Conservation (phyloP, 2,888 invertebrate genomes). For the Athalia rosae region DNA sequence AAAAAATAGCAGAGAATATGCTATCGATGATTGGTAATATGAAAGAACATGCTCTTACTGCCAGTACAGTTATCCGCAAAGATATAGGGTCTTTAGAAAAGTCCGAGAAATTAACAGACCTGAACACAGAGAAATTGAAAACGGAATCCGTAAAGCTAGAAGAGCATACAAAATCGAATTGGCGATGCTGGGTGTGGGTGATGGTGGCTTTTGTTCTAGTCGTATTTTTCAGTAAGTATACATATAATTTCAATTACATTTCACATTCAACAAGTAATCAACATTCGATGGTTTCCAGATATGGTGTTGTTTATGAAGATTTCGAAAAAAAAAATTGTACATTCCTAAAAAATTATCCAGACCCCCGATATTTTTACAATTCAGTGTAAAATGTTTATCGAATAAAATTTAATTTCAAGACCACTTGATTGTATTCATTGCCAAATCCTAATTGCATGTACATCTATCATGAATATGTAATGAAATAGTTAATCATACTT, state of each 20-base stretch:
- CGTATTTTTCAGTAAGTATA: conserved; percentile 88
- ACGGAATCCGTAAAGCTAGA: conserved; percentile 88
- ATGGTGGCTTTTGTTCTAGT: conserved; percentile 90
- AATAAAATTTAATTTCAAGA: no score
- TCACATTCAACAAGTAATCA: background rate
- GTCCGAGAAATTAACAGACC: conserved; percentile 86
- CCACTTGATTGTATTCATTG: no score
- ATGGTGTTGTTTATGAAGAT: conserved; percentile 96
- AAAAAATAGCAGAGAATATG: conserved; percentile 96
- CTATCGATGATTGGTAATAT: conserved; percentile 89
- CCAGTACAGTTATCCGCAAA: conserved; percentile 91
- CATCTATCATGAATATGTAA: no score
- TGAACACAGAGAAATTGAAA: conserved; percentile 85
- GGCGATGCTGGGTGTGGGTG: conserved; percentile 97
- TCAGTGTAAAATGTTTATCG: background rate
- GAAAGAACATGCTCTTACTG: conserved; percentile 92
- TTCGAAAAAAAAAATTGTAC: conserved; percentile 81
- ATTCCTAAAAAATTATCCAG: conserved; percentile 22
- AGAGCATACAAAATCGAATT: conserved; percentile 89
- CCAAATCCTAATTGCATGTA: no score
- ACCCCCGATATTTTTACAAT: background rate
- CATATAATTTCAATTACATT: background rate
- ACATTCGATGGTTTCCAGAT: conserved; percentile 76
- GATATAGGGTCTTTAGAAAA: conserved; percentile 82
- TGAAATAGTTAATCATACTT: no score